A percentile compares a stretch with the other conserved stretches of the same genome.
Conservation (phyloP, 2,797 vertebrate species). For the Stomatorhinus walkeri region DNA sequence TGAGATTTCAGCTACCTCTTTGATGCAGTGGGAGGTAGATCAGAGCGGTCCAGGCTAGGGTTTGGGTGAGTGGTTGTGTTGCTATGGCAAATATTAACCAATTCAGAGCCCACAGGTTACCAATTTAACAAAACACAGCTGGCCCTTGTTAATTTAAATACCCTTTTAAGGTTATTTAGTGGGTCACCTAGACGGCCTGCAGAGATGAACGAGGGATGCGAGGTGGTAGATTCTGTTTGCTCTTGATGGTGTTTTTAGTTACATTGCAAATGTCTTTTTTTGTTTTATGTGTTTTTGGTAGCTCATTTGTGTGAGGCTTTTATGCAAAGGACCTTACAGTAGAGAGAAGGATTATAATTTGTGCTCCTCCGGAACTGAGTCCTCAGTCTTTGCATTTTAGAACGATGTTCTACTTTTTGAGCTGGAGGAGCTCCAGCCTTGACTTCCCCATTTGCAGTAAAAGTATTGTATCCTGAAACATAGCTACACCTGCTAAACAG, state of each 20-base stretch:
- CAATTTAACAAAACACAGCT: not conserved
- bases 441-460: not conserved
- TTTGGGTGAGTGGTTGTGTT: not conserved
- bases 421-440: not conserved
- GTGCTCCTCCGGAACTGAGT: not conserved
- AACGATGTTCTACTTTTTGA: not conserved
- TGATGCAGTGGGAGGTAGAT: not conserved
- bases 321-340: not conserved
- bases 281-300: not conserved
- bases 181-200: not conserved
- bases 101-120: not conserved
- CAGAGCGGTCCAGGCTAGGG: not conserved
- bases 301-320: not conserved
- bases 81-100: not conserved
- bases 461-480: not conserved
- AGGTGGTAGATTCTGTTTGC: not conserved
- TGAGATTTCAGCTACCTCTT: not conserved
- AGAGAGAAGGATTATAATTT: not conserved
- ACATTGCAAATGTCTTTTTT: not conserved
- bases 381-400: not conserved
- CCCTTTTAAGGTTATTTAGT: not conserved
- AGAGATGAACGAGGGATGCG: not conserved
- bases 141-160: not conserved
- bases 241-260: not conserved
- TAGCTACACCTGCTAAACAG: not conserved